These are phyloP conservation scores for Hippoglossus hippoglossus DNA, from an alignment of 2,797 vertebrate species.

Conservation along the genomic window DNA sequence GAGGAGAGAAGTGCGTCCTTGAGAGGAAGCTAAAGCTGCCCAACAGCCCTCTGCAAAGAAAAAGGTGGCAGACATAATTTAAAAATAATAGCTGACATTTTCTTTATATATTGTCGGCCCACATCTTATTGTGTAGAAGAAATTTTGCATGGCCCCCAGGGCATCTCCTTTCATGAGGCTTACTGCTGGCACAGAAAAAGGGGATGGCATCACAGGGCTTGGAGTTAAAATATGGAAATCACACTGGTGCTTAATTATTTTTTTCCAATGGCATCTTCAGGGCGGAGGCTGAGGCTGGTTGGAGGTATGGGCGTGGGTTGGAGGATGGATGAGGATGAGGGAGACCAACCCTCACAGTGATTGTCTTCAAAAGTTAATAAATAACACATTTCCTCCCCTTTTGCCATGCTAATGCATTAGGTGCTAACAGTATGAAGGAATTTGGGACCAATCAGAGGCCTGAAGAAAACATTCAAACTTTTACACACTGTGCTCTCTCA, in stretches of 20 bases:
- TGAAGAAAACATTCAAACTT: no score
- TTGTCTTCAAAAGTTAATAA: background rate
- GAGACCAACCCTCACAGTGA: background rate
- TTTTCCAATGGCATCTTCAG: constrained; percentile 17
- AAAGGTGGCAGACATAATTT: constrained; percentile 24
- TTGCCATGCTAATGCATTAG: background rate
- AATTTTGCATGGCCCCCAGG: constrained; percentile 34
- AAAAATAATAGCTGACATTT: constrained; percentile 55
- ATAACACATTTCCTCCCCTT: background rate
- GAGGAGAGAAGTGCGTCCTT: constrained; percentile 38
- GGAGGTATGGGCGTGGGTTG: background rate
- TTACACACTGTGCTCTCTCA: no score
- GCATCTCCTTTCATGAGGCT: constrained; percentile 30
- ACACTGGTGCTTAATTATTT: constrained; percentile 28
- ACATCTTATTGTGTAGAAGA: constrained; percentile 53
- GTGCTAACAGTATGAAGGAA: background rate
- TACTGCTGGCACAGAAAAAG: constrained; percentile 34
- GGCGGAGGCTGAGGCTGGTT: constrained; percentile 1
- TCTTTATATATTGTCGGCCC: constrained; percentile 43
- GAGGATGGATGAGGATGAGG: background rate
- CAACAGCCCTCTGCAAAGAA: constrained; percentile 23
- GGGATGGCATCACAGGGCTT: constrained; percentile 4
- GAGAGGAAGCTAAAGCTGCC: constrained; percentile 41
- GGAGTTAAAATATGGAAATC: constrained; percentile 50
- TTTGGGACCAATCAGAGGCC: no score